Base-by-base conservation (phyloP, 2,797 vertebrate genomes). In the Arnoldichthys spilopterus region DNA sequence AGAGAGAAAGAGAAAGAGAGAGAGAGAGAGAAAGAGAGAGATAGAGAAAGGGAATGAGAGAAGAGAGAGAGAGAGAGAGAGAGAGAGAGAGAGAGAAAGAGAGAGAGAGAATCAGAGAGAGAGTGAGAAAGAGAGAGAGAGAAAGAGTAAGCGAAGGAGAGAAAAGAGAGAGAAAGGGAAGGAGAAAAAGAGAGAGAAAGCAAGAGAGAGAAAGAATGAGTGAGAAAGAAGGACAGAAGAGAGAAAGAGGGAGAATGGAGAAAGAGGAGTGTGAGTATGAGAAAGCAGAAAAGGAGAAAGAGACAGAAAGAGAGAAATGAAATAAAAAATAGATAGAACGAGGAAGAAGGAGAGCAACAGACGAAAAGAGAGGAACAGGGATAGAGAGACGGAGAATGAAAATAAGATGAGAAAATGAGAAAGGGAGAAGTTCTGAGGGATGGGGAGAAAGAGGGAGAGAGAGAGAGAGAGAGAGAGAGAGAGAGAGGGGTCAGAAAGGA, bases 401-500 rank as follows among this genome's bases (percentile, higher is more conserved):
- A n/a, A n/a, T n/a, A n/a, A n/a, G n/a, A n/a, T n/a, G 81, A 80
- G 67, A 59, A 67, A 63, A 61, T 79, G 61, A 51, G 77, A 80
- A 63, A 56, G 67, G 69, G 70, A 43, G 47, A 71, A 56, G 63
- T 15, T 3, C n/a, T n/a, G n/a, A n/a, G n/a, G n/a, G n/a, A 62
- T 1, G 13, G 24, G 12, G 3, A 56, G 54, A 12, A 0, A 13
- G 22, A 56, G 22, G 3, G 11, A 56, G 13, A 12, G 11, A 58
- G 11, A 26, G 12, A 58, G 12, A 22, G 9, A 54, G 1, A 22
- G 4, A 18, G 51, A 53, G n/a, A n/a, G 51, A 53, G 20, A n/a
- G 51, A 53, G 53, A 26, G 56, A 67, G 26, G 13, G 32, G 49
- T 91, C 90, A 88, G 63, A 37, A 75, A 82, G 75, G 73, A 78